Evolutionary conservation across 2,797 vertebrate species (phyloP).

Genomic region (Lepus oiostolus): DNA sequence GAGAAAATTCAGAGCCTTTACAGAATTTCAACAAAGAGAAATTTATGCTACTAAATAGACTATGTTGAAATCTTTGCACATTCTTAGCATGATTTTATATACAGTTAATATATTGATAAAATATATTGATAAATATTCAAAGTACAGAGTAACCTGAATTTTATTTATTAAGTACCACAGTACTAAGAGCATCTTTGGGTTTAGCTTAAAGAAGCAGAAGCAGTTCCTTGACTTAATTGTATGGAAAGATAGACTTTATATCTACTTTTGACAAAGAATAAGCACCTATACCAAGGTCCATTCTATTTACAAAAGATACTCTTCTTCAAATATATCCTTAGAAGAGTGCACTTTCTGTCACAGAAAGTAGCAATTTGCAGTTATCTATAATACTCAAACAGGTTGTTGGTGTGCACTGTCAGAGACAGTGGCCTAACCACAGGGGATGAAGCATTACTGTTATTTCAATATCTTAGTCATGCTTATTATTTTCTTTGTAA

Average conservation of each 20-base stretch:
- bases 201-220: neutral
- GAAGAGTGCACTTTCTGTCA: conserved; percentile 11
- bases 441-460: neutral
- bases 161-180: conserved; percentile 63
- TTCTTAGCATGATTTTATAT: conserved; percentile 48
- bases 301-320: neutral
- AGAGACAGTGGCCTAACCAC: neutral
- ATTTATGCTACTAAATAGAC: neutral
- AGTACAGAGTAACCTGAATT: conserved; percentile 24
- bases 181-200: neutral
- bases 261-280: conserved; percentile 4
- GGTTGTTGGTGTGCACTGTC: neutral
- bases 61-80: conserved; percentile 55
- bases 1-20: conserved; percentile 31
- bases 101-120: conserved; percentile 44
- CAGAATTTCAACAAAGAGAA: conserved; percentile 59
- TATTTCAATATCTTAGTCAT: conserved; percentile 8
- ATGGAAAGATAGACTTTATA: neutral
- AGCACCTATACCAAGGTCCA: neutral
- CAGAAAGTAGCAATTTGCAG: neutral
- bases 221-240: neutral
- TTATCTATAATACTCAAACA: neutral
- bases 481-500: neutral
- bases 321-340: neutral
- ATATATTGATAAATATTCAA: conserved; percentile 50